Evolutionary conservation across 2,888 invertebrate species (phyloP), one percentile per base, ranked within the genome.

Genomic region (Eristalinus sepulchralis): DNA sequence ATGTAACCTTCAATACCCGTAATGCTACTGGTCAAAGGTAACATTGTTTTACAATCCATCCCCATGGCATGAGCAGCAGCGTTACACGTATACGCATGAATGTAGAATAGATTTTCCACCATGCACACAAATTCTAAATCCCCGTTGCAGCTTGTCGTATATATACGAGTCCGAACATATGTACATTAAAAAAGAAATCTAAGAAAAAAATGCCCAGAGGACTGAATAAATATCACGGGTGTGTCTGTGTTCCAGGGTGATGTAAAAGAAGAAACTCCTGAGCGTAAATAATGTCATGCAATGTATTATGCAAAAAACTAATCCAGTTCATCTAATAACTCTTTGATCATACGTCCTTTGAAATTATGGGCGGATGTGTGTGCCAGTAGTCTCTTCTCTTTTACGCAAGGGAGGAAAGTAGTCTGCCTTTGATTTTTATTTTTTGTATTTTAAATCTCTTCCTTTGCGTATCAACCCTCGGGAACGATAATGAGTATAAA

Each of bases 301-400:
- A 79, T 83, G 72, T 85, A 77, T 81, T 81, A 85, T 81, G 55
- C 78, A 80, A 80, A 83, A 70, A 86, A 82, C 82, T 86, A 83
- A 86, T 86, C 75, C 86, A 86, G 86, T 83, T 86, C 86, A 86
- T 86, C 86, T 86, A 86, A 86, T 86, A 86, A 86, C 86, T 86
- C 86, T 86, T 86, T 86, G 86, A 86, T 86, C 86, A 77, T 83
- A 57, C 31, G 31, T 83, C 86, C 77, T 79, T 85, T 86, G 78
- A 86, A 78, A 82, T 68, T 57, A 75, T 47, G 60, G 73, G 64
- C 68, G 82, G 62, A 73, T 78, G 64, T 79, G 63, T 63, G 71
- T 47, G 17, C 27, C 27, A 57, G 55, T 39, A 59, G 47, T 57
- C 22, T 27, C 24, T 24, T 10, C 68, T 75, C 59, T 70, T 75